Conservation (phyloP, 2,113 vertebrate genomes). For the Beaufortia kweichowensis region DNA sequence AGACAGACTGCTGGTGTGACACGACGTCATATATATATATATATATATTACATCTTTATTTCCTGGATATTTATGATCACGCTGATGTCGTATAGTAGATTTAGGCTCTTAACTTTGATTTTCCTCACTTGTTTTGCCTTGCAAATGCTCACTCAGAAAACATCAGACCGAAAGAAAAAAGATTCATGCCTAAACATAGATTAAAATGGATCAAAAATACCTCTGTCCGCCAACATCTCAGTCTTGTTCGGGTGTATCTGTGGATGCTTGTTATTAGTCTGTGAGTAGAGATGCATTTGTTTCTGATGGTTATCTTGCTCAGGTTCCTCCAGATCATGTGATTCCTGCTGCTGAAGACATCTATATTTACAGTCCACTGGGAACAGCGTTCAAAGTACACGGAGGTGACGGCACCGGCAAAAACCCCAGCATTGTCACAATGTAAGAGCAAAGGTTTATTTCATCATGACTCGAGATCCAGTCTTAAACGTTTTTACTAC, state of each 20-base stretch:
- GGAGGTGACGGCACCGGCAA: conserved; percentile 76
- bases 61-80: neutral
- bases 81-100: neutral
- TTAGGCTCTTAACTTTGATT: neutral
- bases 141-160: neutral
- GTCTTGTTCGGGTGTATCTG: neutral
- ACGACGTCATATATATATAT: neutral
- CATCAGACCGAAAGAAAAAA: neutral
- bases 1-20: conserved; percentile 83
- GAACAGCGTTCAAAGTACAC: conserved; percentile 88
- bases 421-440: conserved; percentile 93
- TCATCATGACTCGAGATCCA: too few species aligned
- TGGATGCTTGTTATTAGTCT: neutral
- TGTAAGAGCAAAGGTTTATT: conserved; percentile 88
- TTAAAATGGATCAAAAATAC: neutral
- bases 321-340: conserved; percentile 95
- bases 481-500: too few species aligned
- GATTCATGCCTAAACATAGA: neutral
- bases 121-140: neutral
- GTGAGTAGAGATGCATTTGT: neutral
- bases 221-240: neutral
- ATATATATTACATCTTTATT: neutral
- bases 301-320: conserved; percentile 31
- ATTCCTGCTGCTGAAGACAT: conserved; percentile 86
- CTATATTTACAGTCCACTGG: conserved; percentile 92